Evolutionary conservation across 2,797 vertebrate species (phyloP).

Genomic region (Corythornis leucogaster): DNA sequence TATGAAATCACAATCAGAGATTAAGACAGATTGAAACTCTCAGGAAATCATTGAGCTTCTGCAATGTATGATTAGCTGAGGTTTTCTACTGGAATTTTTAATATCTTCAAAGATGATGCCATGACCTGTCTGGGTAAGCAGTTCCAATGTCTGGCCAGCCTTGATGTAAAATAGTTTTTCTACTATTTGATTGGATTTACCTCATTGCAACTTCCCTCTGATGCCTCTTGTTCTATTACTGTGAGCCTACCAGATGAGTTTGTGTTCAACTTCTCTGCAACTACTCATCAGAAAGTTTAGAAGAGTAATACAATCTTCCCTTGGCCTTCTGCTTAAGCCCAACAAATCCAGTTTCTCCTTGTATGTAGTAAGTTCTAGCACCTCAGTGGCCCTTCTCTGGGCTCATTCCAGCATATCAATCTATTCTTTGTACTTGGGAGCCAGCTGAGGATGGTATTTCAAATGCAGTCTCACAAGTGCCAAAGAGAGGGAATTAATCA

Average conservation of each 20-base stretch:
- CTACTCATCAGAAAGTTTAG: not conserved
- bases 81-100: not conserved
- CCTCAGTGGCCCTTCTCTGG: not conserved
- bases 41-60: not conserved
- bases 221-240: not conserved
- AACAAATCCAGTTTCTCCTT: not conserved
- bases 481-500: not conserved
- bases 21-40: not conserved
- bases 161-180: not conserved
- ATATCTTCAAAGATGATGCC: not conserved
- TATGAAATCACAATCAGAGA: not conserved
- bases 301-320: not conserved
- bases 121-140: not conserved
- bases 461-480: not conserved
- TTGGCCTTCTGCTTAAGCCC: not conserved
- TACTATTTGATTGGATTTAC: not conserved
- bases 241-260: not conserved
- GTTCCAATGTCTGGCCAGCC: not conserved
- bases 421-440: not conserved
- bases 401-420: not conserved
- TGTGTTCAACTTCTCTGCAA: not conserved
- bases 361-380: not conserved
- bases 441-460: not conserved
- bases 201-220: not conserved
- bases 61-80: not conserved